Base-by-base conservation (phyloP, 23 tunicate genomes). In the Ciona savignyi region DNA sequence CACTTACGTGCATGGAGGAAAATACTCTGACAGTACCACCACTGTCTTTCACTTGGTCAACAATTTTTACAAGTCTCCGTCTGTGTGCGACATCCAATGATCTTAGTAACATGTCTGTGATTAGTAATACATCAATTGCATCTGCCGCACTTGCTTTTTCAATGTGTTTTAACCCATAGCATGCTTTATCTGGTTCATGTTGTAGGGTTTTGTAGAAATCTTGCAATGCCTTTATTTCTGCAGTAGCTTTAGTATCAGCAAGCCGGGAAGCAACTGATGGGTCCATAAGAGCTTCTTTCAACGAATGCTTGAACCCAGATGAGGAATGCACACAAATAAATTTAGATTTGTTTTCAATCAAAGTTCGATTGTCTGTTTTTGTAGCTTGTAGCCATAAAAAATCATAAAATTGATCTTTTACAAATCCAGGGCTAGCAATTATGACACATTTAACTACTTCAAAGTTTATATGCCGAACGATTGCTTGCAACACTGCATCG, bases 381-480 rank as follows among this genome's bases (percentile, higher is more conserved):
- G 66, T 71, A 2, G 95, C 95, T 70, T 85, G 82, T 19, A 70
- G 26, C 62, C 87, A 82, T 70, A 94, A 63, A 62, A 77, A 83
- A 35, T 94, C 90, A 79, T 63, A 73, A 67, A 94, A 94, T 27
- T 94, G 89, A 63, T 87, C 95, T 56, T 83, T 88, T 3, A 94
- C 90, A 82, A 94, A 94, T 21, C 99, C 99, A 78, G 99, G 99
- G 65, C 95, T 86, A 25, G 99, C 99, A 9, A 94, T 29, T 19
- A 94, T 33, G 20, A 94, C 82, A 78, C 95, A 87, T 83, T 94
- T 94, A 6, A 94, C 86, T n/a, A 91, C 97, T n/a, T 94, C 99
- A 88, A 94, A 87, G 67, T 94, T 88, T 26, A 94, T 76, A 30
- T 94, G 89, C 1, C 84, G 32, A 23, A 73, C 68, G 2, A 94